Base-by-base conservation (phyloP, 1,140 invertebrate species). In the Calliopsis andreniformis region DNA sequence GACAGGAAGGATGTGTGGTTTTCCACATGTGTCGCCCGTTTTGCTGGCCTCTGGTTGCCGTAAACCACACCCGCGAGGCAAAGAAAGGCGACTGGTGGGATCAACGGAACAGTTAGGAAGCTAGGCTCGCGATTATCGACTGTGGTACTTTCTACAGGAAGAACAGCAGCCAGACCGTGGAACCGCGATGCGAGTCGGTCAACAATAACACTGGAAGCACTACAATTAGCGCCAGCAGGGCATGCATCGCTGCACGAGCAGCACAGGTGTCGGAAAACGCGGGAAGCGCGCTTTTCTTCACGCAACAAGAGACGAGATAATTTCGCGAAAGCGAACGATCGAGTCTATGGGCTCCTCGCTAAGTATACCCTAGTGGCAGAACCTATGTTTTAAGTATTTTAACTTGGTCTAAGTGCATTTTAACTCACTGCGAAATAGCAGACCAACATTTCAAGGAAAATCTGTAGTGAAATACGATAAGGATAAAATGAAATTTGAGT, bases 1-100 rank as follows among this genome's bases (percentile, higher is more conserved):
- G 82, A 84, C 78, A 82, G 87, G 86, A 87, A 88, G 86, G 87
- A 87, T 83, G 82, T 88, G 85, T 77, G 87, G 87, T 86, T 86
- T 85, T 86, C 80, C 80, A 82, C 81, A 81, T 78, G 84, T 87
- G 83, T 81, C 82, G 55, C 43, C 56, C 39, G 49, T 25, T 71
- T 43, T n/a, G 10, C 20, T 16, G 25, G 28, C 6, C 32, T 4
- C 10, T 23, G 12, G n/a, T 39, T 3, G 7, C 10, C 59, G 61
- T 58, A 66, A 49, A 64, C 67, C 75, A 45, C 47, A 45, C 67
- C 56, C 69, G 23, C 39, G 23, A 18, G 16, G 28, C 7, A 25
- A 76, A 56, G 64, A 76, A 69, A 69, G 55, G n/a, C n/a, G n/a
- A n/a, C n/a, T 35, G 4, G 7, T 10, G 16, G 18, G 35, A 18